Evolutionary conservation across 1,140 invertebrate species (phyloP).

Genomic region (Rhopalosiphum maidis): DNA sequence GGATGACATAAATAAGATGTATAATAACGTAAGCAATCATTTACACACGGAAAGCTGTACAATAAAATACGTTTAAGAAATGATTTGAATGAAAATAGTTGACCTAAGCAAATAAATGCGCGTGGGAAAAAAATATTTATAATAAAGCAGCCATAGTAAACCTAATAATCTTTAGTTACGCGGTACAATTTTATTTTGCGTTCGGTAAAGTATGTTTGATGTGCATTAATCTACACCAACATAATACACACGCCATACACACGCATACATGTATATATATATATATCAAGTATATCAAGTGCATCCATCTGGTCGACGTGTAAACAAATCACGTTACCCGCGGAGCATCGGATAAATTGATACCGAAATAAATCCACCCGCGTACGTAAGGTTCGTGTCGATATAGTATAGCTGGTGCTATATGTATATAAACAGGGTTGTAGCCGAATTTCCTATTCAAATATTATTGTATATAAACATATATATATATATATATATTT

Average conservation of each 20-base stretch:
- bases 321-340: slow-evolving; percentile 31
- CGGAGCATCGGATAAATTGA: slow-evolving; percentile 27
- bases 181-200: not conserved
- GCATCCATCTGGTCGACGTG: slow-evolving; percentile 15
- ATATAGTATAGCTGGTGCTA: not conserved
- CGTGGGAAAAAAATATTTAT: not conserved
- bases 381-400: not conserved
- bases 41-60: not conserved
- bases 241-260: not conserved
- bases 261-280: not conserved
- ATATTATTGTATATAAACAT: not conserved
- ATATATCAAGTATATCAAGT: slow-evolving; percentile 7
- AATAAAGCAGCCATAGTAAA: not conserved
- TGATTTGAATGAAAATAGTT: not conserved
- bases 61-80: not conserved
- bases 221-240: slow-evolving; percentile 8
- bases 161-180: not conserved
- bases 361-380: slow-evolving; percentile 42
- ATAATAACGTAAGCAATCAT: not conserved
- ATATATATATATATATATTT: not conserved
- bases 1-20: not conserved
- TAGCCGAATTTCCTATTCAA: not conserved
- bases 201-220: slow-evolving; percentile 19
- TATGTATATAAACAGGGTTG: not conserved
- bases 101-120: not conserved